Base-by-base conservation (phyloP, 2,113 vertebrate genomes). In the Gambusia affinis region DNA sequence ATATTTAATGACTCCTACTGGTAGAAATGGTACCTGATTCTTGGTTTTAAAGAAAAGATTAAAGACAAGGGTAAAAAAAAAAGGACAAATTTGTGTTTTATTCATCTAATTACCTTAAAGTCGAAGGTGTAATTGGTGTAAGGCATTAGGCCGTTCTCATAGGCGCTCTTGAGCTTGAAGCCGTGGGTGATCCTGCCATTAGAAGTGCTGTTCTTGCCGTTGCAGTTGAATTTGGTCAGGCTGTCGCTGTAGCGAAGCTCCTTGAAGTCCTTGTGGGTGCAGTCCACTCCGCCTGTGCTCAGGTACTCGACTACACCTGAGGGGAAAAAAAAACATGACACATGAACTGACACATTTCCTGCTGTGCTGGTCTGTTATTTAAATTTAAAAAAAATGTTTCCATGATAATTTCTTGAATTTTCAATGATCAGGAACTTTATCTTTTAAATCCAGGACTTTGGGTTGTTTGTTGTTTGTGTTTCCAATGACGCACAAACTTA, bases 251-350 rank as follows among this genome's bases (percentile, higher is more conserved):
- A 99, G 85, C 96, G 95, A 79, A 98, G 94, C 91, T 99, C 97
- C 93, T 98, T 99, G 91, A 99, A 98, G 94, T 99, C 97, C 91
- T 99, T 99, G 92, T 99, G 97, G 82, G 98, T 99, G 93, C 96
- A 96, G 95, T 98, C 97, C 91, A 99, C 97, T 68, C 97, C 97
- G 62, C 97, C 97, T 57, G 96, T 96, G 90, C 97, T 98, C 89
- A 99, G 95, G 93, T 98, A 99, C 90, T 99, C 97, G 86, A 99
- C 97, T 63, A 99, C 97, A 85, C 97, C 97, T 99, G 73, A 62
- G 14, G 68, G 27, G 27, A 27, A 27, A 29, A 4, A 69, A 14
- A 1, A 12, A 42, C 5, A 5, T 47, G 4, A 19, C 44, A n/a
- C 8, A 57, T 24, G 8, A 57, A n/a, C 22, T 7, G 24, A 24